Evolutionary conservation across 2,888 invertebrate genomes (phyloP).

Genomic region (Girardia tigrina): DNA sequence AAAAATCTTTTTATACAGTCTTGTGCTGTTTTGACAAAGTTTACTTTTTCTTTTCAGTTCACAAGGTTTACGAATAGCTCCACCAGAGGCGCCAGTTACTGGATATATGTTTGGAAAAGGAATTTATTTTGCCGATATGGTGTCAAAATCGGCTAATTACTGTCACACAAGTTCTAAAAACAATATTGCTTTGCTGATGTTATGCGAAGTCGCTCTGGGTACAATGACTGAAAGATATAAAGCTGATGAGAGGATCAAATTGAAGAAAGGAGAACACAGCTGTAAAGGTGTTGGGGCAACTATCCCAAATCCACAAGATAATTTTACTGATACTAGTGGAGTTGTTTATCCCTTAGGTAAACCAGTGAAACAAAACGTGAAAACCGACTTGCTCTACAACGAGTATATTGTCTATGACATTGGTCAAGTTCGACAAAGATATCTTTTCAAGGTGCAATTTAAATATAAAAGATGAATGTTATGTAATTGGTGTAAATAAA

Average conservation of each 20-base stretch:
- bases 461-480: conserved; percentile 57
- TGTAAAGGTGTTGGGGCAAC: conserved; percentile 74
- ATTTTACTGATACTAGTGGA: conserved; percentile 57
- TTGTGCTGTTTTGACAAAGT: no score
- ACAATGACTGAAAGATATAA: conserved; percentile 65
- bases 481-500: no score
- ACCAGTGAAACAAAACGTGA: conserved; percentile 37
- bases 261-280: conserved; percentile 71
- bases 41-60: conserved; percentile 36
- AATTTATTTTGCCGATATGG: conserved; percentile 89
- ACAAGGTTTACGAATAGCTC: conserved; percentile 78
- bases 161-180: conserved; percentile 63
- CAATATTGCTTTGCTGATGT: conserved; percentile 68
- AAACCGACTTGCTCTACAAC: conserved; percentile 64
- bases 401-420: conserved; percentile 84
- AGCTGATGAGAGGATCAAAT: conserved; percentile 63
- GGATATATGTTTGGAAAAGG: conserved; percentile 87
- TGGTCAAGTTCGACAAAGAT: conserved; percentile 78
- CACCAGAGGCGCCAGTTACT: conserved; percentile 79
- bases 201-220: conserved; percentile 85
- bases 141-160: conserved; percentile 91
- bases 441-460: conserved; percentile 72
- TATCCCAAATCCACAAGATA: conserved; percentile 63
- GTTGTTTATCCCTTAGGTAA: conserved; percentile 46
- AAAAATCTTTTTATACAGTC: no score